A percentile compares a stretch with the other conserved stretches of the same genome.
These are phyloP conservation scores for Champsocephalus esox DNA, from an alignment of 2,797 vertebrate species.

Conservation along the genomic window DNA sequence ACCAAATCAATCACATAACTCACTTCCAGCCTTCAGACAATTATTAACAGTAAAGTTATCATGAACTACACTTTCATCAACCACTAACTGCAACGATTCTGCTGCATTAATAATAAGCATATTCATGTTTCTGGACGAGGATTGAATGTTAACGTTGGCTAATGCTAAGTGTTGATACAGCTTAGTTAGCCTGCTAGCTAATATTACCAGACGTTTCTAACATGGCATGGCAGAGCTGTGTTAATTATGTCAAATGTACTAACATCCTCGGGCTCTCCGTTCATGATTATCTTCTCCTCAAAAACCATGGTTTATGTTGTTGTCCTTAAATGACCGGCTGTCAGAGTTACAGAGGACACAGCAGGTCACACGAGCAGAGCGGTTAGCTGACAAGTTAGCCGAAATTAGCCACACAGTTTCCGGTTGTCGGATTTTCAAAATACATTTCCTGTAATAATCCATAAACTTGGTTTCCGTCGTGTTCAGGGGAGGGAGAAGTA, in stretches of 20 bases:
- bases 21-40: background rate
- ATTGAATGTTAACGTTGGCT: background rate
- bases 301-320: conserved; percentile 76
- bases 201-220: background rate
- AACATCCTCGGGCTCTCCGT: conserved; percentile 84
- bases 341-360: conserved; percentile 64
- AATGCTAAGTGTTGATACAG: conserved; percentile 35
- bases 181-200: conserved; percentile 17
- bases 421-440: conserved; percentile 43
- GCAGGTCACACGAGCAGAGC: conserved; percentile 57
- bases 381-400: background rate
- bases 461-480: no score
- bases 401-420: conserved; percentile 2
- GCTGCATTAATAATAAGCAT: background rate
- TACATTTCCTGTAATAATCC: background rate
- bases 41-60: background rate
- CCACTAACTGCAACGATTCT: rapidly evolving
- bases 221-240: rapidly evolving
- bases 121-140: background rate
- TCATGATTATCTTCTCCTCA: conserved; percentile 83
- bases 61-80: background rate
- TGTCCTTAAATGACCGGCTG: conserved; percentile 44
- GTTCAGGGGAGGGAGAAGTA: no score
- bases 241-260: background rate
- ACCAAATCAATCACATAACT: conserved; percentile 13